A percentile compares a stretch with the other conserved stretches of the same genome.
Conservation (phyloP, 2,888 invertebrate genomes). For the Fragum fragum region DNA sequence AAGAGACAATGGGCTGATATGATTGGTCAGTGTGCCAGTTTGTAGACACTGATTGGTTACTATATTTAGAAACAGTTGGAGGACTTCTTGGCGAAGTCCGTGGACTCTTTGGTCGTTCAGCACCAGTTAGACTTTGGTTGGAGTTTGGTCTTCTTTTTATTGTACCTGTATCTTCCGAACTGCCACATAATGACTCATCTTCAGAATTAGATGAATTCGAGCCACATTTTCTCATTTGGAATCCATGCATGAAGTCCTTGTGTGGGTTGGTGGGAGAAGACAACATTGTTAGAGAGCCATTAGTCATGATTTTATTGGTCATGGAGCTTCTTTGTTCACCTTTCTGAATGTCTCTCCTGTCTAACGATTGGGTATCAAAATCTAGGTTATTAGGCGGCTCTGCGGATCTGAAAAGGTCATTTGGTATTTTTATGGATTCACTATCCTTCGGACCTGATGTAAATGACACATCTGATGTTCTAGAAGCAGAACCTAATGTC, state of each 20-base stretch:
- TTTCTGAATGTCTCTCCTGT: slow-evolving; percentile 68
- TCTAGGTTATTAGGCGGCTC: slow-evolving; percentile 7
- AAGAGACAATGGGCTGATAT: background rate
- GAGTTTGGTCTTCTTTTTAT: slow-evolving; percentile 82
- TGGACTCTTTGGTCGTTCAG: slow-evolving; percentile 64
- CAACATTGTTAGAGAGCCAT: slow-evolving; percentile 83
- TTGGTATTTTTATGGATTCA: slow-evolving; percentile 11
- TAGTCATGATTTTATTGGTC: slow-evolving; percentile 86
- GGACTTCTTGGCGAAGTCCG: slow-evolving; percentile 64
- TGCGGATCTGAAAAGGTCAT: background rate
- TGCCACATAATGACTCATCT: slow-evolving; percentile 79
- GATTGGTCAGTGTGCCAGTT: slow-evolving; percentile 43
- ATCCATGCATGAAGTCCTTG: slow-evolving; percentile 78
- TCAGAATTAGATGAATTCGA: slow-evolving; percentile 84
- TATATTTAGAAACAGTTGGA: slow-evolving; percentile 43
- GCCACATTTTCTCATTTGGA: slow-evolving; percentile 76
- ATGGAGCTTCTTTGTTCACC: slow-evolving; percentile 77
- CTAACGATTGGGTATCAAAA: slow-evolving; percentile 64
- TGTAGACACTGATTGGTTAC: slow-evolving; percentile 45
- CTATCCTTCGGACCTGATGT: background rate
- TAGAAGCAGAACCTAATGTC: background rate
- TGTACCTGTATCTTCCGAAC: slow-evolving; percentile 84
- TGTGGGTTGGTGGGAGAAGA: slow-evolving; percentile 81
- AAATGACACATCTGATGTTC: background rate
- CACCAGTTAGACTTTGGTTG: slow-evolving; percentile 55